Base-by-base conservation (phyloP, 1,140 invertebrate genomes). In the Lucilia cuprina region DNA sequence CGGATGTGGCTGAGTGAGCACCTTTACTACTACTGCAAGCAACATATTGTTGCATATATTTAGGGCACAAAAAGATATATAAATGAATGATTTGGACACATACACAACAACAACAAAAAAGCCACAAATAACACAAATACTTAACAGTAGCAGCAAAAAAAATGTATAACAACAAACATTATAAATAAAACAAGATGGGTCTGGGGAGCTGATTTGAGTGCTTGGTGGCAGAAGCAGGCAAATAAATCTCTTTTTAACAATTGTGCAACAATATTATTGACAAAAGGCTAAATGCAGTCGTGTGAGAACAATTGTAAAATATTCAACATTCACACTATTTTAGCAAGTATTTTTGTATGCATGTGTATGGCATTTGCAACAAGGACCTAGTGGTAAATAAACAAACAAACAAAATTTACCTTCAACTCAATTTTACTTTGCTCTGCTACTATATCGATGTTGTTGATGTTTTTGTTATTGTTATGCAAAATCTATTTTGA, bases 91-190 rank as follows among this genome's bases (percentile, higher is more conserved):
- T 80, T 50, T 19, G 41, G 41, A 41, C 41, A 41, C 41, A 7
- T 8, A 41, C 41, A 41, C 41, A 41, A 47, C 77, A 49, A 47
- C 55, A 70, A 49, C 41, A 78, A 19, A 80, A 49, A 50, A 80
- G 25, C 77, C 77, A 80, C 77, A 80, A 80, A 80, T 80, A 80
- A 80, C 77, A 80, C 77, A 80, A 80, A 80, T 80, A 80, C 77
- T 80, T 80, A 80, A 80, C 47, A 80, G 19, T 3, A 70, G 21
- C 21, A 21, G 25, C 8, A 70, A 70, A 70, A 70, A 70, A 30
- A 30, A 30, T 30, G 3, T 30, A 30, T 3, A 30, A 30, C 25
- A 30, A 70, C 65, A 70, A 25, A 21, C 19, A 70, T 21, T 70
- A 70, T 21, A 21, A n/a, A n/a, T 70, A 21, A 70, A 70, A n/a